A percentile compares a stretch with the other conserved stretches of the same genome.
These are phyloP conservation scores for Himantopus leucocephalus DNA, from an alignment of 2,113 vertebrate species.

Conservation along the genomic window DNA sequence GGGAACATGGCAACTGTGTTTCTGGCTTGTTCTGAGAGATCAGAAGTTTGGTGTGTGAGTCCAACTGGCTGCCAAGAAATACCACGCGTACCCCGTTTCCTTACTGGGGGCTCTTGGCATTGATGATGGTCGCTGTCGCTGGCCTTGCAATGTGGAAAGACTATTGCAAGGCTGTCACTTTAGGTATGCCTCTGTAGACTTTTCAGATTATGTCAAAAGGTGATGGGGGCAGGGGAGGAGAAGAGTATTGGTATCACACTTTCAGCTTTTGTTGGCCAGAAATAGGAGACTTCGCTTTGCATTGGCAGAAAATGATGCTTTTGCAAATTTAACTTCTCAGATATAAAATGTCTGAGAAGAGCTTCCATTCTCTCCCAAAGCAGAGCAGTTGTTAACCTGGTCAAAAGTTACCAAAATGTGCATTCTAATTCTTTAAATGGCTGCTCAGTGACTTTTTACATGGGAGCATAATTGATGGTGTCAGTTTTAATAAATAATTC, in stretches of 20 bases:
- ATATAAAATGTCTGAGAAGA: neutral
- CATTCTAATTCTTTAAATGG: slow-evolving; percentile 14
- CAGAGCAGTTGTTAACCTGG: neutral
- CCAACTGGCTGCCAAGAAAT: neutral
- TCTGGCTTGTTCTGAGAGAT: neutral
- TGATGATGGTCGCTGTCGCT: neutral
- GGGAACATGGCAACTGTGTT: neutral
- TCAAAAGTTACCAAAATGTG: neutral
- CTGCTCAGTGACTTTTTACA: slow-evolving; percentile 43
- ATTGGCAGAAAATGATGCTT: neutral
- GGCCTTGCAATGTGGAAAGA: neutral
- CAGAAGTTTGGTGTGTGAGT: neutral
- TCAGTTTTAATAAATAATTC: slow-evolving; percentile 67
- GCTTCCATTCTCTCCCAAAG: neutral
- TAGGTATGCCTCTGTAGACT: neutral
- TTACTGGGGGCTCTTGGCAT: neutral
- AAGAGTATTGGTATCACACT: neutral
- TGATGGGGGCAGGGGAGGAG: neutral
- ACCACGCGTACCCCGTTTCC: neutral
- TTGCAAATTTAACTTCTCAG: neutral
- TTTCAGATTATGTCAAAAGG: neutral
- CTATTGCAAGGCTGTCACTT: neutral
- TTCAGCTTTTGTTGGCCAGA: neutral
- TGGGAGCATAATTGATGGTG: slow-evolving; percentile 27
- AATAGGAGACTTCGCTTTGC: neutral